Evolutionary conservation across 2,797 vertebrate species (phyloP).

Genomic region (Danio choprae): DNA sequence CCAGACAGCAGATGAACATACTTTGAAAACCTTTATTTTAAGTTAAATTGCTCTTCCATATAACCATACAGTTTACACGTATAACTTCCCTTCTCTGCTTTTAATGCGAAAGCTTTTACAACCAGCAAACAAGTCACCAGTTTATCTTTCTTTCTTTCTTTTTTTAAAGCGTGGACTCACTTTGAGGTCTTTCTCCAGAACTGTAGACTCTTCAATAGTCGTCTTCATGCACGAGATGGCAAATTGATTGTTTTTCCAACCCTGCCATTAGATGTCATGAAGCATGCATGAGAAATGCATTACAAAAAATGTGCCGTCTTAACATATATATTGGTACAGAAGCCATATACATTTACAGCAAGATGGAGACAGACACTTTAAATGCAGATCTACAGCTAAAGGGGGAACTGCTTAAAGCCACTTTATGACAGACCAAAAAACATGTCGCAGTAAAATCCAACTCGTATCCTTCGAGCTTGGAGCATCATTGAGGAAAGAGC

Average conservation of each 20-base stretch:
- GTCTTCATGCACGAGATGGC: conserved; percentile 15
- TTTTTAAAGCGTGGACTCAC: neutral
- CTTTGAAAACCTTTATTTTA: conserved; percentile 72
- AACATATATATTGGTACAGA: neutral
- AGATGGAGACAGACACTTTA: conserved; percentile 6
- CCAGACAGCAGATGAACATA: neutral
- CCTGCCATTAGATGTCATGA: neutral
- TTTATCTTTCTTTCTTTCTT: conserved; percentile 53
- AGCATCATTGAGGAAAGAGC: neutral
- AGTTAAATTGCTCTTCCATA: conserved; percentile 72
- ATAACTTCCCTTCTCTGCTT: conserved; percentile 59
- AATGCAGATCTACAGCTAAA: conserved; percentile 3
- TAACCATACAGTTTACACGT: conserved; percentile 73
- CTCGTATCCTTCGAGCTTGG: neutral
- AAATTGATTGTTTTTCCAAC: neutral
- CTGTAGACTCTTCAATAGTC: neutral
- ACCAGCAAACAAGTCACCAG: conserved; percentile 63
- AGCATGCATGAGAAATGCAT: conserved; percentile 43
- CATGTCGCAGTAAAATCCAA: neutral
- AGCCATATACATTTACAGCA: conserved; percentile 39
- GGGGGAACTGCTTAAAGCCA: conserved; percentile 16
- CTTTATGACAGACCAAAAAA: conserved; percentile 10
- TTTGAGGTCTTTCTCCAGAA: neutral
- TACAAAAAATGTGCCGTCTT: conserved; percentile 4
- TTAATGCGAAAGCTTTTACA: conserved; percentile 58